Evolutionary conservation across 2,113 vertebrate species (phyloP).

Genomic region (Microcebus lehilahytsara): DNA sequence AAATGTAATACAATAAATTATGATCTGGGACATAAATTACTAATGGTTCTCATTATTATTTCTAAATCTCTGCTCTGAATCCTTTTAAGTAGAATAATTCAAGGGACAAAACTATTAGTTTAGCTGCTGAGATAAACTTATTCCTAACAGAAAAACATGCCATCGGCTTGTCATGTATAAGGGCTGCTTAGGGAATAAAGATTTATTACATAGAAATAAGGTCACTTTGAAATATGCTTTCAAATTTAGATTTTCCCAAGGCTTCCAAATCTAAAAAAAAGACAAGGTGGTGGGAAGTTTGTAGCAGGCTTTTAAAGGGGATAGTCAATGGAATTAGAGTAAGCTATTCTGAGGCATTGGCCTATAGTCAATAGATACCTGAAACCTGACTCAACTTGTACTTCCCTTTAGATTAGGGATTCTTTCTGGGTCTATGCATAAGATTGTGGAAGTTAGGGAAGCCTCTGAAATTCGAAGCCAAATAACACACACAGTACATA

Average conservation of each 20-base stretch:
- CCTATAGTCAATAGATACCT: background rate
- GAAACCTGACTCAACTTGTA: background rate
- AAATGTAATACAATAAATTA: constrained; percentile 36
- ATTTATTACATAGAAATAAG: constrained; percentile 58
- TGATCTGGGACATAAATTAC: background rate
- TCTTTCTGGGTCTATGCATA: background rate
- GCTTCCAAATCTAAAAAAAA: constrained; percentile 51
- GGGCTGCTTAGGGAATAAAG: background rate
- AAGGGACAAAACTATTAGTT: background rate
- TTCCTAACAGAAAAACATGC: constrained; percentile 25
- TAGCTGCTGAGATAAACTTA: constrained; percentile 12
- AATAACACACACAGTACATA: background rate
- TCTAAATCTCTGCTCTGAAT: constrained; percentile 34
- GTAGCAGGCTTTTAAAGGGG: background rate
- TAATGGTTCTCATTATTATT: background rate
- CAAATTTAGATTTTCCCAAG: constrained; percentile 52
- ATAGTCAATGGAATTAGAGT: background rate
- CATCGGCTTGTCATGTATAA: background rate
- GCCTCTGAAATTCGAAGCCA: constrained; percentile 33
- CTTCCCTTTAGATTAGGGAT: background rate
- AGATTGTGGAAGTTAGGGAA: constrained; percentile 1
- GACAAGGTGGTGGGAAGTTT: background rate
- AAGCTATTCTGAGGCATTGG: background rate
- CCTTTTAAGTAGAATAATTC: constrained; percentile 10
- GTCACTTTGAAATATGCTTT: constrained; percentile 48